These are phyloP conservation scores for Melipona bicolor DNA, from an alignment of 2,888 invertebrate species.

Conservation along the genomic window DNA sequence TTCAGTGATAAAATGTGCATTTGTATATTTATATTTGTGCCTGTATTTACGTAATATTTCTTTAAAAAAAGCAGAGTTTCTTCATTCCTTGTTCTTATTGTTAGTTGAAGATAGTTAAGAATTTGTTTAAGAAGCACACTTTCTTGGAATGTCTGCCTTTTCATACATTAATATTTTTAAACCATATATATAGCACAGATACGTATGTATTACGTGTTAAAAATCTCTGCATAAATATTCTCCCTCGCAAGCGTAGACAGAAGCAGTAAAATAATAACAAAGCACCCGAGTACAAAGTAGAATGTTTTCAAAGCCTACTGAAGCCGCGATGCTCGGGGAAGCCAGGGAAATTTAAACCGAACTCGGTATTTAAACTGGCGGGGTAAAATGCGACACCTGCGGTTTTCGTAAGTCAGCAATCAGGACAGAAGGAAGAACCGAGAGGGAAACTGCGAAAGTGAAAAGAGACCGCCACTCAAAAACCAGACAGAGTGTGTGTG, in stretches of 20 bases:
- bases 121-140: no score
- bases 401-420: constrained; percentile 56
- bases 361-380: constrained; percentile 18
- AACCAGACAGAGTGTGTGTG: no score
- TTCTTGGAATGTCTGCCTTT: no score
- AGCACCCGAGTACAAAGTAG: no score
- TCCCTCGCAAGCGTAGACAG: neutral
- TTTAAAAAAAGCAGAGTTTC: no score
- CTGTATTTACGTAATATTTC: no score
- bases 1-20: no score
- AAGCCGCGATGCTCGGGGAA: neutral
- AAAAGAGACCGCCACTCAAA: no score
- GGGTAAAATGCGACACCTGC: constrained; percentile 51
- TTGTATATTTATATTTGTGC: no score
- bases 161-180: no score
- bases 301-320: neutral
- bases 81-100: no score
- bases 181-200: neutral
- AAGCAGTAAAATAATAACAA: neutral
- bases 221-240: neutral
- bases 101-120: no score
- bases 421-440: constrained; percentile 26
- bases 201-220: neutral
- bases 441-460: constrained; percentile 12
- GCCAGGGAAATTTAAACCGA: neutral